phyloP scores from a whole-genome alignment of 2,113 vertebrate genomes.

The Ceuthmochares aereus region DNA sequence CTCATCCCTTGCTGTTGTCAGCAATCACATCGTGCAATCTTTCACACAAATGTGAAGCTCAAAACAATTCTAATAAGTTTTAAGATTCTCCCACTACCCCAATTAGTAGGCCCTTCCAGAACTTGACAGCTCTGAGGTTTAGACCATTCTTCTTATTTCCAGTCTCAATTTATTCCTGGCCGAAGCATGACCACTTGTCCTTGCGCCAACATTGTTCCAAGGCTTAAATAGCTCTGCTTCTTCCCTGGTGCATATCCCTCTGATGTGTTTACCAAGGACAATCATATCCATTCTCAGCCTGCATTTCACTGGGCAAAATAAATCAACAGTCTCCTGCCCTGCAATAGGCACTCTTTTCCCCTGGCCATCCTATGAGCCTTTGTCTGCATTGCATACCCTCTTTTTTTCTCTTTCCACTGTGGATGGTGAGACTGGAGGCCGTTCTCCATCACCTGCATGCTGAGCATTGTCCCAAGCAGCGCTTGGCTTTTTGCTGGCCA shows the following conservation, averaged over 20 bases:
- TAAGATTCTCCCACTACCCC: conserved; percentile 39
- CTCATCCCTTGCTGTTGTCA: conserved; percentile 40
- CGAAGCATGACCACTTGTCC: conserved; percentile 60
- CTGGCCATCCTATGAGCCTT: not conserved
- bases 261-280: conserved; percentile 69
- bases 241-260: conserved; percentile 59
- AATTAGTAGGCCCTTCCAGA: conserved; percentile 48
- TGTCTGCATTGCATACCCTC: not conserved
- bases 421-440: not conserved
- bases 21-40: conserved; percentile 49
- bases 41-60: conserved; percentile 2
- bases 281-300: conserved; percentile 57
- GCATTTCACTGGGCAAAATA: conserved; percentile 39
- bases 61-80: conserved; percentile 62
- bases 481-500: not conserved
- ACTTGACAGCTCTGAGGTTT: conserved; percentile 54
- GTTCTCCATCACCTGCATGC: not conserved
- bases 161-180: conserved; percentile 66
- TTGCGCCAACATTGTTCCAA: conserved; percentile 62
- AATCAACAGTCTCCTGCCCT: conserved; percentile 31
- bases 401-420: not conserved
- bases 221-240: conserved; percentile 62
- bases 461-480: not conserved
- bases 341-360: not conserved
- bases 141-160: conserved; percentile 67